phyloP scores from a whole-genome alignment of 2,888 invertebrate species.

The Nomada flava region DNA sequence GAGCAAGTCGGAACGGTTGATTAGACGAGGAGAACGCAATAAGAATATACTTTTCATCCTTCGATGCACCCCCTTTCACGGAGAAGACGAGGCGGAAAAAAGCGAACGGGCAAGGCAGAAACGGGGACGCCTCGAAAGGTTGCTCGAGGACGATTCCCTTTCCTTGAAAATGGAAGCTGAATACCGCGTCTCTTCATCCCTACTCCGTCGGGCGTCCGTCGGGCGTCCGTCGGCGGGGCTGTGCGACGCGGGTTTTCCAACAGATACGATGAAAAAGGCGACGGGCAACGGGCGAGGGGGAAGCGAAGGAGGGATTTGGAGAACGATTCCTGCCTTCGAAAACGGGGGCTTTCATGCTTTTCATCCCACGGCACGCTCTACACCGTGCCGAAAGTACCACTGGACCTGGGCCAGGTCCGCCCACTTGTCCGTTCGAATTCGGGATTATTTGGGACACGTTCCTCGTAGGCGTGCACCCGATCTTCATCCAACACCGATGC shows the following conservation, averaged over 20 bases:
- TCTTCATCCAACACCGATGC: conserved; percentile 63
- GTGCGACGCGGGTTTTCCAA: conserved; percentile 21
- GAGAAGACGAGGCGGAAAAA: background rate
- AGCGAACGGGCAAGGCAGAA: background rate
- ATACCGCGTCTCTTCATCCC: conserved; percentile 72
- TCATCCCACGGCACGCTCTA: conserved; percentile 73
- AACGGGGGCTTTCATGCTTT: conserved; percentile 74
- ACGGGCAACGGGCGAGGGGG: conserved; percentile 24
- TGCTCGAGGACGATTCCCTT: conserved; percentile 25
- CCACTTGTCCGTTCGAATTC: conserved; percentile 80
- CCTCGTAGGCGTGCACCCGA: conserved; percentile 75
- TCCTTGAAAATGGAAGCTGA: conserved; percentile 44
- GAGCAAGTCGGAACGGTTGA: background rate
- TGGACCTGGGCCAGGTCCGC: conserved; percentile 80
- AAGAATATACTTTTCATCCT: conserved; percentile 19
- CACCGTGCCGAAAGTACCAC: conserved; percentile 76
- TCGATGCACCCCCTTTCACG: conserved; percentile 7
- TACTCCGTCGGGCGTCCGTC: conserved; percentile 46
- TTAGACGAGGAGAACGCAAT: background rate
- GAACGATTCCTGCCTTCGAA: conserved; percentile 64
- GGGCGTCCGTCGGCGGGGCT: conserved; percentile 11
- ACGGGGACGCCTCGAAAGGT: background rate
- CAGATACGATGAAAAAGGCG: conserved; percentile 48
- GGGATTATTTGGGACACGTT: conserved; percentile 78
- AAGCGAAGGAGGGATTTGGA: conserved; percentile 51